Percentiles rank a stretch among this genome's conserved stretches.
phyloP scores from a whole-genome alignment of 2,113 vertebrate species.

The Tragelaphus scriptus region DNA sequence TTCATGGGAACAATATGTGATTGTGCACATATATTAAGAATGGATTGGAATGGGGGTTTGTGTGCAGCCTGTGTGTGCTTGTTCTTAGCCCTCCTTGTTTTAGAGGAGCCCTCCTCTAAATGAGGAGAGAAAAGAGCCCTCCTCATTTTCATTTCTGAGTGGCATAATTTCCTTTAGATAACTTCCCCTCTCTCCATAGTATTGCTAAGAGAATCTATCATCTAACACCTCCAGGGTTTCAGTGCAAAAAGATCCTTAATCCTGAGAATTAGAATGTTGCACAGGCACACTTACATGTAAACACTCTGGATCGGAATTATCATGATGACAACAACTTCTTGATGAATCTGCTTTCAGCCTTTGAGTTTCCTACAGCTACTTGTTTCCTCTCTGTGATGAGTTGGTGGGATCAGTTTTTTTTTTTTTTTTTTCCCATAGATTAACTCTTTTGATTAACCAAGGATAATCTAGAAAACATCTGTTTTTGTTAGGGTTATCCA shows the following conservation, averaged over 20 bases:
- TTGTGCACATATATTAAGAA: not conserved
- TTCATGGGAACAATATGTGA: too few relatives aligned
- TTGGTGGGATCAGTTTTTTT: not conserved
- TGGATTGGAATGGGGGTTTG: not conserved
- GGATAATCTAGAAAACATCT: not conserved
- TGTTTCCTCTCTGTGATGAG: not conserved
- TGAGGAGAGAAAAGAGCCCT: too few relatives aligned
- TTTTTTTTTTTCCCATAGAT: not conserved
- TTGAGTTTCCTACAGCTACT: not conserved
- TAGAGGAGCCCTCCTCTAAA: too few relatives aligned
- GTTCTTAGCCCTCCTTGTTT: not conserved
- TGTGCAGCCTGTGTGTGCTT: not conserved
- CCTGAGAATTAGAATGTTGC: not conserved
- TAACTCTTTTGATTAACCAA: not conserved
- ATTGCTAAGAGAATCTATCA: not conserved
- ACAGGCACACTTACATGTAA: not conserved
- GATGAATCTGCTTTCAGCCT: not conserved
- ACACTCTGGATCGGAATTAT: not conserved
- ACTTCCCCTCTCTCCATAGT: not conserved
- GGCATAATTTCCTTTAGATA: not conserved
- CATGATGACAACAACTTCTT: not conserved
- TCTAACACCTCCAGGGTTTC: not conserved
- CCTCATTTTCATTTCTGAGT: not conserved
- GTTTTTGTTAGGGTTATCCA: not conserved
- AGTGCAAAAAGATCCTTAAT: not conserved